Evolutionary conservation across 2,797 vertebrate species (phyloP), one percentile per base, ranked within the genome.

Genomic region (Molossus molossus): DNA sequence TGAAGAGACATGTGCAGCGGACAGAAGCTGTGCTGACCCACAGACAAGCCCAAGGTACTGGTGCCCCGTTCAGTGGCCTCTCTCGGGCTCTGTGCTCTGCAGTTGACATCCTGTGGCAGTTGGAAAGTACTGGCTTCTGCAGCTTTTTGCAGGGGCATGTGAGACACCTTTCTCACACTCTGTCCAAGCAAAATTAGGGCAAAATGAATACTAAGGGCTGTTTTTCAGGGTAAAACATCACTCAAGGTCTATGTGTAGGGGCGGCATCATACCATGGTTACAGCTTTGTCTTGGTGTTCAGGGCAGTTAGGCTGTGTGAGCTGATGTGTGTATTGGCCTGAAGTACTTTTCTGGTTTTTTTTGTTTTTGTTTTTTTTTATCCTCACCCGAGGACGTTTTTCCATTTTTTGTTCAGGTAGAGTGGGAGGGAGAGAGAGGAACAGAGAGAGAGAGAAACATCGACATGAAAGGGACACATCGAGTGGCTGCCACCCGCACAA

Each of bases 21-120:
- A 98, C 99, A 0, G 99, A 99, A 81, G 97, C 99, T 1, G 96
- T 99, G 25, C 98, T 99, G 94, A 98, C 98, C 3, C 99, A 99
- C 98, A 99, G 99, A 94, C 99, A 99, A 97, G 99, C 99, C 20
- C 99, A 99, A 99, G 99, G 99, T 99, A 98, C 58, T 81, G 58
- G 3, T 57, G 18, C 79, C 94, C 55, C 64, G 25, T 29, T 85
- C 17, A 8, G 73, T 14, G 48, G 25, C 45, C 50, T 33, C 33
- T 60, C 5, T 17, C 20, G 23, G 17, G 10, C 14, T 64, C 67
- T 11, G 0, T 70, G 67, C 64, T 12, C 57, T 1, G 17, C 25
- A 33, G 10, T 21, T 70, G 17, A 27, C 18, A 18, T 17, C 58
- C 6, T 14, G 48, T 17, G 18, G 37, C 50, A 21, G 3, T 40